Evolutionary conservation across 2,113 vertebrate species (phyloP), one percentile per base, ranked within the genome.

Genomic region (Regulus satrapa): DNA sequence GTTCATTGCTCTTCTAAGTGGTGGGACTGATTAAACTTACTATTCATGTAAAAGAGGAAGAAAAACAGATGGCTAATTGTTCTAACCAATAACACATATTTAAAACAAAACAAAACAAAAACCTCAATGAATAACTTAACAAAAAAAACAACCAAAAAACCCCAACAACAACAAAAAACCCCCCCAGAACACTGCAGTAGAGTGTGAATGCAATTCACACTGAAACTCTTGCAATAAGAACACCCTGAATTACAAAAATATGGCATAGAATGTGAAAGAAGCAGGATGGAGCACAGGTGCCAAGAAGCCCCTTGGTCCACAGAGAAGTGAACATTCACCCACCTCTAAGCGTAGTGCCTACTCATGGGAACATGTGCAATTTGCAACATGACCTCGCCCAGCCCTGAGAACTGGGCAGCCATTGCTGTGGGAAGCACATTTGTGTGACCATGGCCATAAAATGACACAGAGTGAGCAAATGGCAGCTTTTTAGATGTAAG

Each of bases 201-300:
- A 31, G 3, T 41, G n/a, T 54, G 32, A 73, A 28, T 64, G 40
- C 10, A 45, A 29, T n/a, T 59, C 28, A 41, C 19, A 31, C 11
- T 18, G 55, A 74, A 78, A 64, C 4, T 32, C 14, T 7, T 0
- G 8, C 10, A 36, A 64, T 8, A 40, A 69, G 77, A 41, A 2
- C 7, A 59, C 41, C 14, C 32, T n/a, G n/a, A 68, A 29, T 41
- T 69, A 36, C 24, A 77, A 54, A 81, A 88, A 23, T 13, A 40
- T 0, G 2, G 28, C 9, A 2, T 2, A 5, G 40, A 49, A 19
- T 19, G 28, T 32, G 24, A 54, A 23, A 40, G n/a, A 29, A 90
- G 51, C 25, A 34, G 40, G 63, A 32, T 0, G 0, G 40, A 36
- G 26, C 14, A 17, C 9, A 45, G 32, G 14, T n/a, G 29, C 16